These are phyloP conservation scores for Syrista parreyssii DNA, from an alignment of 2,888 invertebrate species.

Conservation along the genomic window DNA sequence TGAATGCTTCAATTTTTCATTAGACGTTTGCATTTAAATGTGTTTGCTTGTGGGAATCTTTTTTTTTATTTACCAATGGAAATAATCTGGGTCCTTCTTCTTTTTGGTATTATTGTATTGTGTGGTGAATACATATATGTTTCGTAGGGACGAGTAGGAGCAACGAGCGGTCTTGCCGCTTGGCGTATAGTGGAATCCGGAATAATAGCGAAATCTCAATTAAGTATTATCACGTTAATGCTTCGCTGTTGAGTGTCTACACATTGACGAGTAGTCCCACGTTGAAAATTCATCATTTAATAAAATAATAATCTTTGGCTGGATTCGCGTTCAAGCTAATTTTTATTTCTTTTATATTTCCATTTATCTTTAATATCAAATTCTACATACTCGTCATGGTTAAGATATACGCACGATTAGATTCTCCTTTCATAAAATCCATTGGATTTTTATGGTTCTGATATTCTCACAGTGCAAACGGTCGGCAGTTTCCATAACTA, in stretches of 20 bases:
- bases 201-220: constrained; percentile 33
- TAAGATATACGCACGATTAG: neutral
- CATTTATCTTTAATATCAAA: neutral
- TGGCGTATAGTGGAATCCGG: neutral
- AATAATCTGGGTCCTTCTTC: neutral
- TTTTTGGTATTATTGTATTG: neutral
- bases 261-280: constrained; percentile 20
- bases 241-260: constrained; percentile 63
- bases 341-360: neutral
- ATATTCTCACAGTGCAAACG: neutral
- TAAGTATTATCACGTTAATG: constrained; percentile 64
- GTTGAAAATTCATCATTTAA: neutral
- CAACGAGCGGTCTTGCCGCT: neutral
- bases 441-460: neutral
- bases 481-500: too few species aligned
- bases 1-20: neutral
- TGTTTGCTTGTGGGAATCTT: neutral
- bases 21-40: neutral
- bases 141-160: neutral
- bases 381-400: neutral
- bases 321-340: neutral
- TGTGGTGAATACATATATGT: neutral
- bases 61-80: neutral
- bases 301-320: constrained; percentile 3
- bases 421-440: neutral